Evolutionary conservation across 2,888 invertebrate genomes (phyloP), one percentile per base, ranked within the genome.

Genomic region (Amorpha juglandis): DNA sequence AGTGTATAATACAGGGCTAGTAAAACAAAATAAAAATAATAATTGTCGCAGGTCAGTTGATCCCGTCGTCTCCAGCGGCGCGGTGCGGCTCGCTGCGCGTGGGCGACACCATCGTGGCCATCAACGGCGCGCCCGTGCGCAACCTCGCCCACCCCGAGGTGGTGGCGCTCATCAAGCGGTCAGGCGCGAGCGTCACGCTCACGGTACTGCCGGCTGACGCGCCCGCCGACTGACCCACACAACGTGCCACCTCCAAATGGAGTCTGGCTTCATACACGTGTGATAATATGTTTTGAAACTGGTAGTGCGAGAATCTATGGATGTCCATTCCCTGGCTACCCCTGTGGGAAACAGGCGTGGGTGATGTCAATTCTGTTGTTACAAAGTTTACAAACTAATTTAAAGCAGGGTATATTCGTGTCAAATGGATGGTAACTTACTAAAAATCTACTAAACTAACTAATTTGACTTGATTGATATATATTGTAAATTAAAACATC

Each of bases 141-240:
- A 96, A 97, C 82, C 95, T 99, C 87, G 97, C 97, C 74, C 99
- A 99, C 84, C 98, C 98, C 45, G 98, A 99, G 82, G 98, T 99
- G 68, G 99, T 99, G 3, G 98, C 98, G 83, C 95, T 99, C 70
- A 99, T 99, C 82, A 99, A 99, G 89, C 98, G 98, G 83, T 99
- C 99, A 0, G 99, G 99, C 27, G 95, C 97, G 73, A 95, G 97
- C 62, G 98, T 99, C 68, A 97, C 98, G 0, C 94, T 98, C 63
- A 98, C 97, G 14, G 97, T 98, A 68, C 74, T 86, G 35, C 86
- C 84, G 6, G 76, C 85, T 0, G 79, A 76, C 11, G 63, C 68
- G 0, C 51, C 75, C 0, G 53, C 68, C 9, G 80, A 81, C 78
- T 81, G 78, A 85, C 78, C 1, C 58, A 65, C 12, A 12, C 45